Evolutionary conservation across 2,888 invertebrate genomes (phyloP).

Genomic region (Biston stratarius): DNA sequence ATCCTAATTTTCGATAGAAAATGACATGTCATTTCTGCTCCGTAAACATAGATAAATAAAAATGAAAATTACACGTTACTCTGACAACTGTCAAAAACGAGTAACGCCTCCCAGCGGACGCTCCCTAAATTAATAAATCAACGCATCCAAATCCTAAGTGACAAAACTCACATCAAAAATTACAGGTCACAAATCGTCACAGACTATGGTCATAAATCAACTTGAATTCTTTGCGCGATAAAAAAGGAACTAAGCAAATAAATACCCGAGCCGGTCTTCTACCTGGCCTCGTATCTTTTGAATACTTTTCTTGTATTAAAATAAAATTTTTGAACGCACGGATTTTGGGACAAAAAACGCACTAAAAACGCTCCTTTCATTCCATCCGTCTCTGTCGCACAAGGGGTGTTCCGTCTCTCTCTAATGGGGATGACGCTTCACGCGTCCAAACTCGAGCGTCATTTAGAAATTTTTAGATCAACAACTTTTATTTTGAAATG

Average conservation of each 20-base stretch:
- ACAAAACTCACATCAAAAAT: slow-evolving; percentile 83
- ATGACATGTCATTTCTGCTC: slow-evolving; percentile 50
- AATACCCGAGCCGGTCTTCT: slow-evolving; percentile 77
- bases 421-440: slow-evolving; percentile 68
- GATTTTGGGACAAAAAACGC: slow-evolving; percentile 82
- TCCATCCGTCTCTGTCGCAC: slow-evolving; percentile 58
- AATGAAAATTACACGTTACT: slow-evolving; percentile 70
- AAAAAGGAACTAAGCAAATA: slow-evolving; percentile 83
- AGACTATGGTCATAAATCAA: slow-evolving; percentile 81
- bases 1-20: slow-evolving; percentile 49
- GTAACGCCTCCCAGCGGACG: slow-evolving; percentile 67
- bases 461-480: slow-evolving; percentile 64
- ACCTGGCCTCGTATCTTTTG: slow-evolving; percentile 84
- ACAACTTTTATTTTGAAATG: slow-evolving; percentile 57
- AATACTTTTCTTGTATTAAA: slow-evolving; percentile 85
- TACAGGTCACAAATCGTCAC: slow-evolving; percentile 86
- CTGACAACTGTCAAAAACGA: slow-evolving; percentile 73
- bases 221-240: slow-evolving; percentile 77
- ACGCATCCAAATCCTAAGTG: slow-evolving; percentile 69
- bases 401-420: slow-evolving; percentile 53
- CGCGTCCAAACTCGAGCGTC: slow-evolving; percentile 62
- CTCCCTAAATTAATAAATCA: slow-evolving; percentile 82
- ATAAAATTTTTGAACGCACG: slow-evolving; percentile 82
- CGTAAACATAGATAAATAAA: slow-evolving; percentile 39
- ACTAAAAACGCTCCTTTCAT: slow-evolving; percentile 79